These are phyloP conservation scores for Hesperia comma DNA, from an alignment of 2,888 invertebrate species.

Conservation along the genomic window DNA sequence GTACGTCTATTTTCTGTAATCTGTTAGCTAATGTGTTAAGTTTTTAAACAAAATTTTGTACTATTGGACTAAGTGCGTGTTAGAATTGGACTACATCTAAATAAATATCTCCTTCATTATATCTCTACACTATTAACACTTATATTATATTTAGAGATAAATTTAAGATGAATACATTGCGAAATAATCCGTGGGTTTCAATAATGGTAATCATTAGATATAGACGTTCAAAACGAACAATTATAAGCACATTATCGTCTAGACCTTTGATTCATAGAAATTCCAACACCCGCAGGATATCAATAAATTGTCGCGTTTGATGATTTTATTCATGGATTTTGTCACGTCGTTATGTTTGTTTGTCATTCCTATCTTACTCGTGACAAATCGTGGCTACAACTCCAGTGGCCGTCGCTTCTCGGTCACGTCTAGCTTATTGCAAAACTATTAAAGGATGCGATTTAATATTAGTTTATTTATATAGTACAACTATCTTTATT, in stretches of 20 bases:
- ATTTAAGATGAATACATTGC: not conserved
- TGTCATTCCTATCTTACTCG: not conserved
- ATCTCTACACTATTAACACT: no score
- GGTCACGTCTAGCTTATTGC: conserved; percentile 20
- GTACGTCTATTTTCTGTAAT: no score
- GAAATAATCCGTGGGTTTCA: not conserved
- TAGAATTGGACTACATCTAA: no score
- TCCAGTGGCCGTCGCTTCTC: not conserved
- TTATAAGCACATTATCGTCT: conserved; percentile 9
- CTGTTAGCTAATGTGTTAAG: no score
- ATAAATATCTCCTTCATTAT: no score
- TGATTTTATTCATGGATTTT: conserved; percentile 3
- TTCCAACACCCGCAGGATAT: conserved; percentile 13
- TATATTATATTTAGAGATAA: no score
- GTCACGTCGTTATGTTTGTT: conserved; percentile 4
- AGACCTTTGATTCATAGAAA: conserved; percentile 13
- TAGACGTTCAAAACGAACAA: conserved; percentile 6
- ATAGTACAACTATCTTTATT: not conserved
- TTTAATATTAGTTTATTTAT: not conserved
- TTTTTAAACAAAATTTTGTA: no score
- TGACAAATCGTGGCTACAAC: conserved; percentile 4
- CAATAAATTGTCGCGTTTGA: conserved; percentile 9
- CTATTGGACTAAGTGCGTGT: no score
- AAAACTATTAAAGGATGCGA: not conserved
- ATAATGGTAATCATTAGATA: not conserved